Conservation (phyloP, 2,888 invertebrate genomes). For the Thelaira solivaga region DNA sequence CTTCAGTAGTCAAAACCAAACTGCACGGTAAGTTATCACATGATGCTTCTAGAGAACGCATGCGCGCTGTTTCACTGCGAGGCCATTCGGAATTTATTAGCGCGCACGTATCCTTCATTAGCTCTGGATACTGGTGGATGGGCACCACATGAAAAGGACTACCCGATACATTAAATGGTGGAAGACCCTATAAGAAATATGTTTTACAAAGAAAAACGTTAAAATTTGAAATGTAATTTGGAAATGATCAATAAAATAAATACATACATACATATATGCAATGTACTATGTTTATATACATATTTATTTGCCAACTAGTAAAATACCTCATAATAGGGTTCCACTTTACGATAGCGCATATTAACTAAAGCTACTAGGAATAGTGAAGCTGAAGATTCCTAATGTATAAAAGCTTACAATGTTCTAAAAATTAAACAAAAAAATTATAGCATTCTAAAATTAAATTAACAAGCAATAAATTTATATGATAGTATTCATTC, state of each 20-base stretch:
- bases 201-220: background rate
- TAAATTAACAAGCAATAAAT: background rate
- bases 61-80: constrained; percentile 86
- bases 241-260: constrained; percentile 1
- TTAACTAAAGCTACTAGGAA: constrained; percentile 63
- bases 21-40: constrained; percentile 85
- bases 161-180: constrained; percentile 76
- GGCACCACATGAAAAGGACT: constrained; percentile 80
- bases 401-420: constrained; percentile 42
- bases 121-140: constrained; percentile 85
- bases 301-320: constrained; percentile 4
- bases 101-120: constrained; percentile 84
- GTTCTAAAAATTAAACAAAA: constrained; percentile 45
- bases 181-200: constrained; percentile 72
- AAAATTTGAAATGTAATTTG: background rate
- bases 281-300: background rate
- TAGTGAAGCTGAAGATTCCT: constrained; percentile 43
- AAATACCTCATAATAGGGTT: constrained; percentile 75
- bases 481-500: too few relatives aligned
- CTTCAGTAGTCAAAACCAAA: constrained; percentile 81
- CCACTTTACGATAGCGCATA: constrained; percentile 75
- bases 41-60: constrained; percentile 85
- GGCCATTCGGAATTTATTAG: constrained; percentile 93
- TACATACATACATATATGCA: background rate
- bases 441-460: background rate